These are phyloP conservation scores for Dendrolimus kikuchii DNA, from an alignment of 1,140 invertebrate species.

Conservation along the genomic window DNA sequence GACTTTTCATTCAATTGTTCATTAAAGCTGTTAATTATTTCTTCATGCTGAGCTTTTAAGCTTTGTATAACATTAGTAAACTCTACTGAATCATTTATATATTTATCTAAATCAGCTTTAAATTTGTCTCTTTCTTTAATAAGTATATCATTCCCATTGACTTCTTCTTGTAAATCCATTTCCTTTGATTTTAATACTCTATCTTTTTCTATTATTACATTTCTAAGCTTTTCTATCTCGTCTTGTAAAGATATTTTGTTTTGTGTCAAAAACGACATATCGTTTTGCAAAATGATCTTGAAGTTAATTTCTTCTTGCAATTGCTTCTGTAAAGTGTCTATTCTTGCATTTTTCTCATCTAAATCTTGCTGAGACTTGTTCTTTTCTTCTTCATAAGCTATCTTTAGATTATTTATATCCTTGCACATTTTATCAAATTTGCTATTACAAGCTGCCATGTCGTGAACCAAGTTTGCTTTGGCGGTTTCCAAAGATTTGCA, in stretches of 20 bases:
- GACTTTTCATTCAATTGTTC: too few relatives aligned
- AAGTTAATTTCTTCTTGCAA: slow-evolving; percentile 41
- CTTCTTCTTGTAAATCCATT: slow-evolving; percentile 16
- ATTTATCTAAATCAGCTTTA: too few relatives aligned
- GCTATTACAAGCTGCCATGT: slow-evolving; percentile 28
- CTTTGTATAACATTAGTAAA: too few relatives aligned
- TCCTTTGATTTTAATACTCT: slow-evolving; percentile 17
- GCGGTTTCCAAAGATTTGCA: slow-evolving; percentile 24
- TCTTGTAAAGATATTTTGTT: slow-evolving; percentile 13
- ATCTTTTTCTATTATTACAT: slow-evolving; percentile 9
- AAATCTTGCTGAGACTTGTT: slow-evolving; percentile 26
- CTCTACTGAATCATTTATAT: too few relatives aligned
- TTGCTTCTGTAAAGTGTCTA: slow-evolving; percentile 36
- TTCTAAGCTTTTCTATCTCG: slow-evolving; percentile 12
- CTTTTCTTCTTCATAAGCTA: slow-evolving; percentile 26
- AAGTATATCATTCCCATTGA: slow-evolving; percentile 6
- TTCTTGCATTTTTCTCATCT: slow-evolving; percentile 35
- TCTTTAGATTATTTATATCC: slow-evolving; percentile 32
- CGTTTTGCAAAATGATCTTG: slow-evolving; percentile 31
- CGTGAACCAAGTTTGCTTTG: slow-evolving; percentile 25
- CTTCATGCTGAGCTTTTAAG: too few relatives aligned
- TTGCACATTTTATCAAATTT: slow-evolving; percentile 29
- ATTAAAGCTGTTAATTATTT: too few relatives aligned
- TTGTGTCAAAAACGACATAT: slow-evolving; percentile 13
- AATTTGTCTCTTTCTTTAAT: slow-evolving; percentile 8